A percentile compares a stretch with the other conserved stretches of the same genome.
These are phyloP conservation scores for Galagoides demidoff DNA, from an alignment of 2,797 vertebrate species.

Conservation along the genomic window DNA sequence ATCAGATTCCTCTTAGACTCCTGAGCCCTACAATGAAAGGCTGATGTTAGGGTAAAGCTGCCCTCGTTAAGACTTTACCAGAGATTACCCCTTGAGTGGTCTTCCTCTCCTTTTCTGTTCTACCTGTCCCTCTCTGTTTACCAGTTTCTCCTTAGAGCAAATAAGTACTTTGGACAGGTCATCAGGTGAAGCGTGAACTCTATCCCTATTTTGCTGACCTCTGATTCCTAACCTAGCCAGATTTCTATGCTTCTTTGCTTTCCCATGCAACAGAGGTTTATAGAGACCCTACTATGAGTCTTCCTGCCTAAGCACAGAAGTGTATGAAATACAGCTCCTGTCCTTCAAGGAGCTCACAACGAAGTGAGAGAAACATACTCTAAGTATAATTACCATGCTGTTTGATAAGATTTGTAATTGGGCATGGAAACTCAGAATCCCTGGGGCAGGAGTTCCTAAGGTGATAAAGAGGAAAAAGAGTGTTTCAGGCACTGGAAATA, in stretches of 20 bases:
- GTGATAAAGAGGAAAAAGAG: background rate
- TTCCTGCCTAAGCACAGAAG: background rate
- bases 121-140: background rate
- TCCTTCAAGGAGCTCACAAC: background rate
- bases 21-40: background rate
- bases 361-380: background rate
- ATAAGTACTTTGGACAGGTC: background rate
- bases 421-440: slow-evolving; percentile 6
- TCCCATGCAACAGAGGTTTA: background rate
- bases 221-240: background rate
- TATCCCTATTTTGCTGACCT: background rate
- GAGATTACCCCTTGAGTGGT: background rate
- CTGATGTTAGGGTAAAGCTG: background rate
- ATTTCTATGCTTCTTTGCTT: slow-evolving; percentile 9
- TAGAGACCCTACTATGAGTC: background rate
- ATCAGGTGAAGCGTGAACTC: background rate
- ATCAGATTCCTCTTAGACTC: background rate
- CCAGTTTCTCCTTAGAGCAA: background rate
- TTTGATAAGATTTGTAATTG: background rate
- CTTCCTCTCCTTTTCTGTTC: background rate
- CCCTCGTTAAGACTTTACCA: background rate
- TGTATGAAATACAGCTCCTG: background rate
- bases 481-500: background rate
- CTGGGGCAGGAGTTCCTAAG: slow-evolving; percentile 8
- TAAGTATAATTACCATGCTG: background rate